Percentiles rank a stretch among this genome's conserved stretches.
phyloP scores from a whole-genome alignment of 2,888 invertebrate genomes.

The Acleris cristana region DNA sequence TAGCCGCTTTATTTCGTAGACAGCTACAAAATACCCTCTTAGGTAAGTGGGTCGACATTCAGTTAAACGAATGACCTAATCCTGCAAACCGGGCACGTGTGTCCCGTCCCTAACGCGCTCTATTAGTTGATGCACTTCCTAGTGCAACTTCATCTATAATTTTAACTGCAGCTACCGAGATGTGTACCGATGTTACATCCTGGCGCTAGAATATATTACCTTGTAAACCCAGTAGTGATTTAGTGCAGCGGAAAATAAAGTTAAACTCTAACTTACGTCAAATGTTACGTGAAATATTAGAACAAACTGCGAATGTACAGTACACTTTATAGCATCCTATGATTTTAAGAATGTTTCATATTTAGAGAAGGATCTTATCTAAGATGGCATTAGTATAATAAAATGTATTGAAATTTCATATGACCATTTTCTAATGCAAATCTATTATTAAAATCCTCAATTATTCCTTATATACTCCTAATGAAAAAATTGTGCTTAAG shows the following conservation, averaged over 20 bases:
- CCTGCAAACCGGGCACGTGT: constrained; percentile 24
- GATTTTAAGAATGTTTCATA: too few species aligned
- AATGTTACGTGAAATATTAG: constrained; percentile 26
- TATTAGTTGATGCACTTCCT: constrained; percentile 35
- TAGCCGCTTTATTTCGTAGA: constrained; percentile 11
- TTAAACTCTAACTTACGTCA: constrained; percentile 25
- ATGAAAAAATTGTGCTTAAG: too few species aligned
- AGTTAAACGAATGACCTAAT: constrained; percentile 32
- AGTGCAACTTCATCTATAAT: constrained; percentile 17
- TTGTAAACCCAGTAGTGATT: constrained; percentile 30
- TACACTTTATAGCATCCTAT: too few species aligned
- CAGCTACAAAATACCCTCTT: constrained; percentile 19
- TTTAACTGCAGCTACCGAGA: constrained; percentile 27
- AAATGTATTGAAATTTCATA: too few species aligned
- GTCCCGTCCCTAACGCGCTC: constrained; percentile 10
- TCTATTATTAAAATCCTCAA: too few species aligned
- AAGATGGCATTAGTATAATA: too few species aligned
- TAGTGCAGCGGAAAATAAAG: constrained; percentile 25
- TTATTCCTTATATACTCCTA: too few species aligned
- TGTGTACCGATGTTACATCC: constrained; percentile 20
- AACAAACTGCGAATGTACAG: not conserved
- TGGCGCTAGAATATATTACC: constrained; percentile 24
- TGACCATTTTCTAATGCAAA: too few species aligned
- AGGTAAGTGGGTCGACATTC: constrained; percentile 26
- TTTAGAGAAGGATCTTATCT: too few species aligned